These are phyloP conservation scores for Drosophila ustulata DNA, from an alignment of 2,888 invertebrate genomes.

Conservation along the genomic window DNA sequence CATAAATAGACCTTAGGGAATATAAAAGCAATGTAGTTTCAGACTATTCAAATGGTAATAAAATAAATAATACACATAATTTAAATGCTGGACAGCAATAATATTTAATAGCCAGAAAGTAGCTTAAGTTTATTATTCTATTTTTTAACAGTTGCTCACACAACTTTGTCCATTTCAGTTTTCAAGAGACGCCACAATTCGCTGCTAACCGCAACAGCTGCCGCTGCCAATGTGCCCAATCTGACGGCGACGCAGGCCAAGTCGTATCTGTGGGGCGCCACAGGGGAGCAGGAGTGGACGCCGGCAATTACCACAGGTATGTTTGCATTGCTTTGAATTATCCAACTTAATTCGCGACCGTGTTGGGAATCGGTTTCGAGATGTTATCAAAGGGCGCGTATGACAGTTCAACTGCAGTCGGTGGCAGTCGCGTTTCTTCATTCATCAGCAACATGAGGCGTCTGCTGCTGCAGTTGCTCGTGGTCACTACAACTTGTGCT, in stretches of 20 bases:
- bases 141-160: not conserved
- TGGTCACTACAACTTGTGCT: conserved; percentile 11
- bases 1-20: too few species aligned
- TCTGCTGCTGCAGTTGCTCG: conserved; percentile 23
- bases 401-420: not conserved
- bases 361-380: conserved; percentile 25
- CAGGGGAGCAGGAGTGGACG: conserved; percentile 99
- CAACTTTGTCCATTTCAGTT: conserved; percentile 49
- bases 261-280: conserved; percentile 94
- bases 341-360: conserved; percentile 20
- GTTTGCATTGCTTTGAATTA: conserved; percentile 31
- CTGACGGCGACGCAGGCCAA: conserved; percentile 82
- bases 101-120: too few species aligned
- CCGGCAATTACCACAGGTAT: conserved; percentile 96
- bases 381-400: conserved; percentile 36
- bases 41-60: too few species aligned
- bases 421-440: conserved; percentile 25
- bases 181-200: conserved; percentile 79
- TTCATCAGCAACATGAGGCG: conserved; percentile 26
- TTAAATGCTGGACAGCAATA: too few species aligned
- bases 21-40: too few species aligned
- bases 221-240: conserved; percentile 62
- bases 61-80: too few species aligned
- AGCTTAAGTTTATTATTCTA: too few species aligned
- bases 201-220: conserved; percentile 58